Percentiles rank a stretch among this genome's conserved stretches.
These are phyloP conservation scores for Idris sp. DNA, from an alignment of 1,140 invertebrate species.

Conservation along the genomic window DNA sequence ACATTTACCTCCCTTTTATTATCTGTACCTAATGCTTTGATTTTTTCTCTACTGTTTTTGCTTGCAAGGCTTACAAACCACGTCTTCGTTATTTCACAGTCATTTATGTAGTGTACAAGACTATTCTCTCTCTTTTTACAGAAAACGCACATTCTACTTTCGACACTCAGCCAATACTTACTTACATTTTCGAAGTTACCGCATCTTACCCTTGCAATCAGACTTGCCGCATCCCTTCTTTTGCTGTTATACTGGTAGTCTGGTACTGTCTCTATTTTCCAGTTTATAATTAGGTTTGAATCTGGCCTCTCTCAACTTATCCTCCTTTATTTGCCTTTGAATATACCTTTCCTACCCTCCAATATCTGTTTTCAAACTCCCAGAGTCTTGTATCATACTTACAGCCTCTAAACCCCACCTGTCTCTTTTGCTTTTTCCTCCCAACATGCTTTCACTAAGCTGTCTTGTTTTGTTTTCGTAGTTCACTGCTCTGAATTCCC, in stretches of 20 bases:
- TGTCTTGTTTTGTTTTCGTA: background rate
- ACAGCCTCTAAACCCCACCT: background rate
- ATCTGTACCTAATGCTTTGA: too few relatives aligned
- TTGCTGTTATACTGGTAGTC: constrained; percentile 1
- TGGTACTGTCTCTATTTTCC: background rate
- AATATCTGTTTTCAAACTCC: background rate
- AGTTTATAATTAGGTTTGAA: constrained; percentile 10
- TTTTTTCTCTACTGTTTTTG: too few relatives aligned
- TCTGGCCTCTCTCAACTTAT: background rate
- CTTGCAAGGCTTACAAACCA: too few relatives aligned
- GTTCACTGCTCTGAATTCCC: constrained; percentile 16
- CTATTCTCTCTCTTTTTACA: background rate
- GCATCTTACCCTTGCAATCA: constrained; percentile 5
- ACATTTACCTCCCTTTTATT: too few relatives aligned
- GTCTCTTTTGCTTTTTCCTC: constrained; percentile 2
- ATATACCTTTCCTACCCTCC: constrained; percentile 2
- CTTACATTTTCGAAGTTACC: constrained; percentile 8
- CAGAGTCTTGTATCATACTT: constrained; percentile 3
- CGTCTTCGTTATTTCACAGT: background rate
- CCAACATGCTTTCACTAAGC: background rate
- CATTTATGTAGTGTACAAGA: background rate
- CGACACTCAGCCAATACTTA: constrained; percentile 1
- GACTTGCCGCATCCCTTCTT: background rate
- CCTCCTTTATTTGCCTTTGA: constrained; percentile 1
- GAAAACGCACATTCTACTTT: background rate